Percentiles rank a stretch among this genome's conserved stretches.
Conservation (phyloP, 53 echinoderm and acorn worm genomes). For the Echinometra lucunter region DNA sequence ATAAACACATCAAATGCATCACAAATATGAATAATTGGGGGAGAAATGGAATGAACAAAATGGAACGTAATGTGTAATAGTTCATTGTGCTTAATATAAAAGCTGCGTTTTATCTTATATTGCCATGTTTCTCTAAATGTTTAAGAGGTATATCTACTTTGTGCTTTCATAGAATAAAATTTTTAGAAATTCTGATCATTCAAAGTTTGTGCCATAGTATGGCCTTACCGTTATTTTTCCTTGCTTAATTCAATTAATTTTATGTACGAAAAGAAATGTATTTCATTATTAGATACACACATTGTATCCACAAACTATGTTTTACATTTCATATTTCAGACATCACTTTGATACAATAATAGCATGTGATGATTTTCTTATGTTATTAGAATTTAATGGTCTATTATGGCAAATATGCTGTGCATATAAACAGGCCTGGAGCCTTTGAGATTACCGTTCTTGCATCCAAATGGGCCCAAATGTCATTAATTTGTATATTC, state of each 20-base stretch:
- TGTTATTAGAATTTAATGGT: not conserved
- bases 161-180: not conserved
- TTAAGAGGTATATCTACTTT: not conserved
- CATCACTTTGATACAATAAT: too few relatives aligned
- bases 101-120: not conserved
- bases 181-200: not conserved
- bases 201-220: not conserved
- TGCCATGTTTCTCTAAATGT: not conserved
- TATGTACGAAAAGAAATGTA: too few relatives aligned
- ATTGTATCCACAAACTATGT: too few relatives aligned
- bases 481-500: not conserved
- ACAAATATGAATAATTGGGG: not conserved
- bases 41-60: not conserved
- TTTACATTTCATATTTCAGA: too few relatives aligned
- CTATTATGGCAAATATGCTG: conserved; percentile 13
- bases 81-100: not conserved
- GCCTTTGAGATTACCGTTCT: not conserved
- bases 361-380: too few relatives aligned
- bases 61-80: not conserved
- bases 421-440: conserved; percentile 34
- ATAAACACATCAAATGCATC: not conserved
- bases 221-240: too few relatives aligned
- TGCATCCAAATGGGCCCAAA: not conserved
- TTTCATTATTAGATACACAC: too few relatives aligned
- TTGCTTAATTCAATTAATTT: too few relatives aligned